A percentile compares a stretch with the other conserved stretches of the same genome.
phyloP scores from a whole-genome alignment of 2,888 invertebrate species.

The Microctonus brassicae region DNA sequence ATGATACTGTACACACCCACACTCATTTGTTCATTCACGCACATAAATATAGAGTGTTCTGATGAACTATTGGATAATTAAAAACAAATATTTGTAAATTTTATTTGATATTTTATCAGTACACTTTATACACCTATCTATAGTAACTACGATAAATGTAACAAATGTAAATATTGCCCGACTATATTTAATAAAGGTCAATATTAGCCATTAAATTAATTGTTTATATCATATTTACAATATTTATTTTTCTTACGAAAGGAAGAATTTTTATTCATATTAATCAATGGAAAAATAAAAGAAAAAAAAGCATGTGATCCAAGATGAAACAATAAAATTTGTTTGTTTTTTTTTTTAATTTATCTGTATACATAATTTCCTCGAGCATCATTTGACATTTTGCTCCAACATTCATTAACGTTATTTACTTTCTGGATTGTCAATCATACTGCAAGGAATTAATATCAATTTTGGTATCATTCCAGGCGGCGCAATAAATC shows the following conservation, averaged over 20 bases:
- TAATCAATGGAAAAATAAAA: no score
- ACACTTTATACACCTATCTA: no score
- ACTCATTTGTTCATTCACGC: no score
- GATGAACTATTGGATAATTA: no score
- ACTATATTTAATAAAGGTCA: conserved; percentile 12
- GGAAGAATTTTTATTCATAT: not conserved
- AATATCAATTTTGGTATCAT: conserved; percentile 65
- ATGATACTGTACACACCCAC: not conserved
- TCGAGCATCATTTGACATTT: not conserved
- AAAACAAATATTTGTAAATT: no score
- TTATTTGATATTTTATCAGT: no score
- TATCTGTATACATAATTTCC: no score
- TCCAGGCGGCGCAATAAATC: conserved; percentile 56
- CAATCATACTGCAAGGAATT: conserved; percentile 66
- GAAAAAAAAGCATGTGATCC: no score
- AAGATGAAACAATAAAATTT: no score
- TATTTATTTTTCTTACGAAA: not conserved
- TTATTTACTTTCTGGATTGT: conserved; percentile 51
- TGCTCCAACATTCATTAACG: conserved; percentile 17
- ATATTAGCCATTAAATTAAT: not conserved
- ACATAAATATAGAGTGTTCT: not conserved
- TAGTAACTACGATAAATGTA: not conserved
- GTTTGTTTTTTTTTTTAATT: no score
- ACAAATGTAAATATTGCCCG: conserved; percentile 16
- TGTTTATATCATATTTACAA: not conserved